Percentiles rank a stretch among this genome's conserved stretches.
Evolutionary conservation across 2,888 invertebrate genomes (phyloP).

Genomic region (Tetranychus truncatus): DNA sequence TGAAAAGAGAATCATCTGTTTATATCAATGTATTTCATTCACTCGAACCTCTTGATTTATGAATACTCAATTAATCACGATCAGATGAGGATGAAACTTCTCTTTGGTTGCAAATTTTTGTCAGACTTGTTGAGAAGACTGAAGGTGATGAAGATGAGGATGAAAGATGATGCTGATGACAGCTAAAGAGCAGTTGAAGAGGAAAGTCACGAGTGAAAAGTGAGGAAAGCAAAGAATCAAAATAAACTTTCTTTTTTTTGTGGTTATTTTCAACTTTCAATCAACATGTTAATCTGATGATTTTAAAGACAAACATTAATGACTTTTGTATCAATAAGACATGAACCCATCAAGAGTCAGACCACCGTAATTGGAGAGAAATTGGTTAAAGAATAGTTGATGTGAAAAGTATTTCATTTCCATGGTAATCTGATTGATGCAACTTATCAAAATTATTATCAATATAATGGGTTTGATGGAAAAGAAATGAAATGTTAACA

Average conservation of each 20-base stretch:
- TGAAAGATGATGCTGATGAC: not conserved
- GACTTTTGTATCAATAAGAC: too few relatives aligned
- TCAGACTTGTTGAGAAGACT: not conserved
- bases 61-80: constrained; percentile 1
- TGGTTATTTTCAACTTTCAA: not conserved
- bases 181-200: not conserved
- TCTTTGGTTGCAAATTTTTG: not conserved
- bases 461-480: not conserved
- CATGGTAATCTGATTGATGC: not conserved
- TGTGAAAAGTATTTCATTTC: not conserved
- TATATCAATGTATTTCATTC: too few relatives aligned
- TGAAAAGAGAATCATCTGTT: not conserved
- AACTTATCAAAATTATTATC: not conserved
- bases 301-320: not conserved
- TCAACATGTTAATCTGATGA: not conserved
- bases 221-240: too few relatives aligned
- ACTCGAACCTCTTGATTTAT: not conserved
- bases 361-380: not conserved
- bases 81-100: not conserved
- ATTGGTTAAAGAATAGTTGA: not conserved
- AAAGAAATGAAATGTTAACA: not conserved
- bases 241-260: not conserved
- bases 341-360: not conserved
- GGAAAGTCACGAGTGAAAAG: not conserved
- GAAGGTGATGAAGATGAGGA: not conserved